phyloP scores from a whole-genome alignment of 2,888 invertebrate species.

The Lordiphosa andalusiaca region DNA sequence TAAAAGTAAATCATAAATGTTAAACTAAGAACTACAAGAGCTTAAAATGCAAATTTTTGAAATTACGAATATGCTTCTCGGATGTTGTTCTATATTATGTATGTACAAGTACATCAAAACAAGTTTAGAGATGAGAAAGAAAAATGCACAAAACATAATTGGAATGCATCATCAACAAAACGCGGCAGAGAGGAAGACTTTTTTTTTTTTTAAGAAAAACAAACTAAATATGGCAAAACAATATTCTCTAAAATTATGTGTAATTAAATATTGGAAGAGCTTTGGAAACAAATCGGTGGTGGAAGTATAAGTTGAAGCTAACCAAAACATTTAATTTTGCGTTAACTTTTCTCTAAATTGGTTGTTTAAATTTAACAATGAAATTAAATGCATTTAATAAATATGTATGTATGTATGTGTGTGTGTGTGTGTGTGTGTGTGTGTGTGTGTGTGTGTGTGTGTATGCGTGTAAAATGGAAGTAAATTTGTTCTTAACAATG shows the following conservation, averaged over 20 bases:
- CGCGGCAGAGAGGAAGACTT: slow-evolving; percentile 59
- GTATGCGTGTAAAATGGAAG: slow-evolving; percentile 62
- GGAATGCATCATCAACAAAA: slow-evolving; percentile 72
- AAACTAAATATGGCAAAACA: slow-evolving; percentile 65
- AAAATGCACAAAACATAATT: slow-evolving; percentile 63
- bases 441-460: slow-evolving; percentile 27
- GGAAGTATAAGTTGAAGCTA: slow-evolving; percentile 61
- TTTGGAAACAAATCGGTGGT: slow-evolving; percentile 74
- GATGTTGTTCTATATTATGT: slow-evolving; percentile 21
- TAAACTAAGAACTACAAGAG: slow-evolving; percentile 42
- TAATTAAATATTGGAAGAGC: slow-evolving; percentile 68
- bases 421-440: slow-evolving; percentile 32
- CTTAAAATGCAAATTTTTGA: slow-evolving; percentile 51
- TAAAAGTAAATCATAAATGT: slow-evolving; percentile 41
- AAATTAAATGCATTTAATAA: slow-evolving; percentile 74
- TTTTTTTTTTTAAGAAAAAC: slow-evolving; percentile 22
- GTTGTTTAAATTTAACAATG: slow-evolving; percentile 57
- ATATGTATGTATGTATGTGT: slow-evolving; percentile 44
- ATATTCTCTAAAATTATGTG: slow-evolving; percentile 18
- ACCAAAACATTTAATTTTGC: slow-evolving; percentile 56
- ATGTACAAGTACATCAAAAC: slow-evolving; percentile 49
- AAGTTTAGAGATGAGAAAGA: slow-evolving; percentile 49
- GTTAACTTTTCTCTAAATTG: slow-evolving; percentile 48
- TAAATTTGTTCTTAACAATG: slow-evolving; percentile 75
- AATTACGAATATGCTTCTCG: slow-evolving; percentile 36